phyloP scores from a whole-genome alignment of 2,797 vertebrate genomes.

The Hydrolagus colliei region DNA sequence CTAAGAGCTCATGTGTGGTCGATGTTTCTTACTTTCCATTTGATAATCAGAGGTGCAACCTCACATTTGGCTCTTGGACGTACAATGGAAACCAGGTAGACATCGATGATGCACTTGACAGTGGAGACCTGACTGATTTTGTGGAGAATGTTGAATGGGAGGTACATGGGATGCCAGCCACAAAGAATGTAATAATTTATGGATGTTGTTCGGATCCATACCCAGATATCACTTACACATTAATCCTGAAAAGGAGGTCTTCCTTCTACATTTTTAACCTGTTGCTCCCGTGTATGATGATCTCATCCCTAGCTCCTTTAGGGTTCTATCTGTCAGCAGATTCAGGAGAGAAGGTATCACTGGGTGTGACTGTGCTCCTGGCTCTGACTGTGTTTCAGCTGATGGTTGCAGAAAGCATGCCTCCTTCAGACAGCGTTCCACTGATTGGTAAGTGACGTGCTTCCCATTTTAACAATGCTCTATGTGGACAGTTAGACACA shows the following conservation, averaged over 20 bases:
- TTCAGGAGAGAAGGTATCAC: conserved; percentile 91
- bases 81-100: conserved; percentile 98
- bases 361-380: conserved; percentile 88
- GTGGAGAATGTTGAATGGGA: conserved; percentile 96
- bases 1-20: conserved; percentile 90
- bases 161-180: conserved; percentile 88
- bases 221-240: conserved; percentile 87
- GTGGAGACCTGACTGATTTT: conserved; percentile 86
- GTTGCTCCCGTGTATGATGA: conserved; percentile 87
- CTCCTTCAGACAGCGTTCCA: conserved; percentile 89
- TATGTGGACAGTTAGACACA: not conserved
- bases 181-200: conserved; percentile 84
- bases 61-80: conserved; percentile 97
- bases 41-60: conserved; percentile 86
- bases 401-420: conserved; percentile 98
- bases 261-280: conserved; percentile 95
- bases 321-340: conserved; percentile 94
- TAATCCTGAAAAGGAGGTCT: conserved; percentile 86
- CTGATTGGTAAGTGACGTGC: conserved; percentile 74
- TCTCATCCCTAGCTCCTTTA: conserved; percentile 88
- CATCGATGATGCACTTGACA: conserved; percentile 75
- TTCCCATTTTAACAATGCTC: not conserved
- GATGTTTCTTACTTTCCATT: conserved; percentile 95
- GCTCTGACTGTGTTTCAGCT: conserved; percentile 94
- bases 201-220: conserved; percentile 96